These are phyloP conservation scores for Zaprionus vittiger DNA, from an alignment of 1,140 invertebrate genomes.

Conservation along the genomic window DNA sequence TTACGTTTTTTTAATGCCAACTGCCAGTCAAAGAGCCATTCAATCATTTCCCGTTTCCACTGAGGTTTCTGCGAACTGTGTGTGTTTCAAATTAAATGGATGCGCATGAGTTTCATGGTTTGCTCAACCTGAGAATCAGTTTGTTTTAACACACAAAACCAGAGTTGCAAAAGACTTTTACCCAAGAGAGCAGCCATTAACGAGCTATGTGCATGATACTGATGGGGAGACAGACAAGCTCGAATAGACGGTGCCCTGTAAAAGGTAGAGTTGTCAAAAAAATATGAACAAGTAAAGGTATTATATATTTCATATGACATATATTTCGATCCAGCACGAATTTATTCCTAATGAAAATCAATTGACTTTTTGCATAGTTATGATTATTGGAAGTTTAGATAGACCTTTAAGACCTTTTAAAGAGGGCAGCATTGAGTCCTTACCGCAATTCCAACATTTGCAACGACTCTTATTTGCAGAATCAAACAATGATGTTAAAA, in stretches of 20 bases:
- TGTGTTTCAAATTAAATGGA: slow-evolving; percentile 2
- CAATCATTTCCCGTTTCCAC: neutral
- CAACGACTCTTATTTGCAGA: no score
- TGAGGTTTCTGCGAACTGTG: neutral
- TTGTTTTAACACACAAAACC: slow-evolving; percentile 25
- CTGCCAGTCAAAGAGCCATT: slow-evolving; percentile 9
- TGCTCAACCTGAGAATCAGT: slow-evolving; percentile 9
- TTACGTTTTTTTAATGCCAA: slow-evolving; percentile 24
- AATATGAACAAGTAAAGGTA: no score
- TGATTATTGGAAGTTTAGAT: no score
- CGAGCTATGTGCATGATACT: neutral
- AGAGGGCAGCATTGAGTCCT: no score
- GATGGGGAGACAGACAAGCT: neutral
- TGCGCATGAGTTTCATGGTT: neutral
- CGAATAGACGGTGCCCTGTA: neutral
- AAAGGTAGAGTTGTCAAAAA: neutral
- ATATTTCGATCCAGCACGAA: no score
- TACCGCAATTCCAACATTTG: no score
- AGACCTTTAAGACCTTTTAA: no score
- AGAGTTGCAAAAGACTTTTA: slow-evolving; percentile 9
- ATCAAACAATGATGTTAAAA: no score
- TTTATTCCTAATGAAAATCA: no score
- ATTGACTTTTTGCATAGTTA: no score
- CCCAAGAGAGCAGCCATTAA: slow-evolving; percentile 30
- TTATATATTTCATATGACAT: no score